Conservation (phyloP, 2,113 vertebrate species). For the Bufo bufo region DNA sequence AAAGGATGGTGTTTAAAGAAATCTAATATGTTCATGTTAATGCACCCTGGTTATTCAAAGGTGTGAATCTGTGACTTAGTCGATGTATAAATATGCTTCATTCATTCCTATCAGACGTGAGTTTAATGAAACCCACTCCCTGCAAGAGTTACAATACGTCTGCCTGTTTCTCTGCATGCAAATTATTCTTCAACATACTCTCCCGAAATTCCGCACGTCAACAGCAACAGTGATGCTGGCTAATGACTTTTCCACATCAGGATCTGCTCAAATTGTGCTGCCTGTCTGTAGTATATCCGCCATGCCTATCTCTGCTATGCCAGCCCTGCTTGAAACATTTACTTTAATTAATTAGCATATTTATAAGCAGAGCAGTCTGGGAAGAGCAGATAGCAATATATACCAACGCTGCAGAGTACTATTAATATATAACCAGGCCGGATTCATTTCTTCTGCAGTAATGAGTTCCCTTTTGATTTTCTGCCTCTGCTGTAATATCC, state of each 20-base stretch:
- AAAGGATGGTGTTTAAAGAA: not conserved
- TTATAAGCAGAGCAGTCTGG: slow-evolving; percentile 51
- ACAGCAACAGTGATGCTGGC: not conserved
- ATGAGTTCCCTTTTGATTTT: slow-evolving; percentile 53
- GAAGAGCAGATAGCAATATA: slow-evolving; percentile 47
- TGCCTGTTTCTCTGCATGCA: slow-evolving; percentile 37
- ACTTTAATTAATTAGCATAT: slow-evolving; percentile 58
- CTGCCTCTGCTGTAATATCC: slow-evolving; percentile 33
- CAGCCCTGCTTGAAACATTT: slow-evolving; percentile 45
- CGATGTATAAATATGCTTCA: slow-evolving; percentile 22
- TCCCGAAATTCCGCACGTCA: not conserved
- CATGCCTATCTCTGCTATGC: slow-evolving; percentile 16
- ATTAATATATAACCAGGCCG: slow-evolving; percentile 50
- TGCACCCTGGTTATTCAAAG: not conserved
- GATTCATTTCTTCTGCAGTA: slow-evolving; percentile 41
- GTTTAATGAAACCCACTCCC: slow-evolving; percentile 35
- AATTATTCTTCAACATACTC: slow-evolving; percentile 8
- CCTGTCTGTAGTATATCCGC: slow-evolving; percentile 16
- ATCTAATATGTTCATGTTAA: slow-evolving; percentile 43
- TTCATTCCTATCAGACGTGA: slow-evolving; percentile 4
- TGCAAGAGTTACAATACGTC: not conserved
- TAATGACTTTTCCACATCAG: slow-evolving; percentile 50
- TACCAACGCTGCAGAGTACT: slow-evolving; percentile 11
- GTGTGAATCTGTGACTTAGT: slow-evolving; percentile 2
- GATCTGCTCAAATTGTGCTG: slow-evolving; percentile 39